These are phyloP conservation scores for Motacilla alba DNA, from an alignment of 2,113 vertebrate genomes.

Conservation along the genomic window DNA sequence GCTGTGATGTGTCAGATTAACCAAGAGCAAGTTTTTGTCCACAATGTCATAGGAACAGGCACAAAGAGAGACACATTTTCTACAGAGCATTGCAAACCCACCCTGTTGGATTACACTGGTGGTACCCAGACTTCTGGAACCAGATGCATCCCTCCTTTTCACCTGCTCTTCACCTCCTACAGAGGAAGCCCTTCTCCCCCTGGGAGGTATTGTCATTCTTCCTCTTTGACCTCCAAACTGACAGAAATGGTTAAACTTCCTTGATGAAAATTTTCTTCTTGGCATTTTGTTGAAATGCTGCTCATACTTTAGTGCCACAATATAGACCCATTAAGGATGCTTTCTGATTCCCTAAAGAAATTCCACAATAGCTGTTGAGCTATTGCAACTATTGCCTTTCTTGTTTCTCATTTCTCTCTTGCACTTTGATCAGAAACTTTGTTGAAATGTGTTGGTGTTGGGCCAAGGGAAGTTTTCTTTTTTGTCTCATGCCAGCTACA, in stretches of 20 bases:
- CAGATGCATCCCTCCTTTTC: background rate
- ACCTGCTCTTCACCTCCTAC: background rate
- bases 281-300: constrained; percentile 11
- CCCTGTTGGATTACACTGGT: background rate
- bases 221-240: background rate
- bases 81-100: background rate
- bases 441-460: constrained; percentile 41
- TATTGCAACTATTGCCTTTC: constrained; percentile 16
- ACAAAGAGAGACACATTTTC: background rate
- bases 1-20: background rate
- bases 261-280: background rate
- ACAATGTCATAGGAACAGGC: background rate
- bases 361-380: constrained; percentile 18
- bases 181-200: background rate
- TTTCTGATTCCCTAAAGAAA: constrained; percentile 22
- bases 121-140: background rate
- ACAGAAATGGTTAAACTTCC: background rate
- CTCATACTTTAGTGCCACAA: background rate
- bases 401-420: constrained; percentile 32
- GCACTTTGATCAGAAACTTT: constrained; percentile 29
- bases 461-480: constrained; percentile 42
- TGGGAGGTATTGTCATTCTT: background rate
- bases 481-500: constrained; percentile 35
- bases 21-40: background rate
- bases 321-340: constrained; percentile 15